A percentile compares a stretch with the other conserved stretches of the same genome.
phyloP scores from a whole-genome alignment of 2,888 invertebrate species.

The Lumbricus terrestris region DNA sequence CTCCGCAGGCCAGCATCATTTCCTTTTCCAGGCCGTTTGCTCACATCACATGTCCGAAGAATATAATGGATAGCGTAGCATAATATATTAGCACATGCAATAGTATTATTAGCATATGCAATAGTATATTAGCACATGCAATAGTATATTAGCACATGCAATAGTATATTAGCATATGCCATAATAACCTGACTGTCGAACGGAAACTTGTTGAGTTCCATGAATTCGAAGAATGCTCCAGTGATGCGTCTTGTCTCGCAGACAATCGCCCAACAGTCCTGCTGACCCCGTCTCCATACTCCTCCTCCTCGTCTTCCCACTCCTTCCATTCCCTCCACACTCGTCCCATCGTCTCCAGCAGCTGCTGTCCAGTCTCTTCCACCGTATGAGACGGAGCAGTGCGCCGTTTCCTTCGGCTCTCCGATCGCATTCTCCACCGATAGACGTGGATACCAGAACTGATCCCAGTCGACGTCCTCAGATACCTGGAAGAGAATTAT shows the following conservation, averaged over 20 bases:
- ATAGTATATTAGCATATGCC: too few species aligned
- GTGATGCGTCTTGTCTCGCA: conserved; percentile 34
- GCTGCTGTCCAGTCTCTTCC: background rate
- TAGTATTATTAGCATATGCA: too few species aligned
- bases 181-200: conserved; percentile 38
- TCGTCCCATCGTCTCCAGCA: background rate
- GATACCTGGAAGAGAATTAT: conserved; percentile 15
- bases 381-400: background rate
- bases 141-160: too few species aligned
- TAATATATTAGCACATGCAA: too few species aligned
- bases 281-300: too few species aligned
- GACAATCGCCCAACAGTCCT: conserved; percentile 25
- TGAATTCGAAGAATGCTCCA: conserved; percentile 37
- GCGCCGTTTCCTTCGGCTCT: conserved; percentile 25
- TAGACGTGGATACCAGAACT: conserved; percentile 26
- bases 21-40: too few species aligned
- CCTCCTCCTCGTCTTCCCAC: background rate
- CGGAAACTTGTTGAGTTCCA: conserved; percentile 40
- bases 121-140: too few species aligned
- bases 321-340: background rate
- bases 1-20: too few species aligned
- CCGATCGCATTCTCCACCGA: conserved; percentile 30
- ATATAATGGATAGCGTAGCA: too few species aligned
- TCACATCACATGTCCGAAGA: too few species aligned
- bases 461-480: conserved; percentile 25